Evolutionary conservation across 1,140 invertebrate genomes (phyloP), one percentile per base, ranked within the genome.

Genomic region (Macrotrachela quadricornifera): DNA sequence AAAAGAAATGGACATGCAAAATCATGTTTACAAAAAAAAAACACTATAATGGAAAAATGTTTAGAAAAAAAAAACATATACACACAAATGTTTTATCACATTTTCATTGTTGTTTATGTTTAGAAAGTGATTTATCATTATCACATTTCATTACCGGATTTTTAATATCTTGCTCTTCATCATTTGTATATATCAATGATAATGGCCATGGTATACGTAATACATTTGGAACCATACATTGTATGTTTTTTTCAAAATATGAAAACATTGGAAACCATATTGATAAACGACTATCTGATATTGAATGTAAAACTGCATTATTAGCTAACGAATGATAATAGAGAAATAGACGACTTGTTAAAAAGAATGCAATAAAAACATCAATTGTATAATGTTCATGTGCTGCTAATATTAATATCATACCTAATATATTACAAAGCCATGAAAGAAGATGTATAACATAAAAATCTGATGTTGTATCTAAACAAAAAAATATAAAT

Each of bases 381-480:
- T 97, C 92, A 58, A 99, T 97, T 45, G 87, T 94, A 70, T 99
- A 99, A 72, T 97, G 92, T 71, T 97, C 92, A 67, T 97, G 92
- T 17, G 87, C 92, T 16, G 92, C 88, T 50, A 99, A 73, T 59
- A 97, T 95, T 70, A 97, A 96, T 72, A 97, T 97, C 60, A 97
- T 86, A 49, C 90, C 92, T 73, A 99, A 97, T 78, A 95, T 84
- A 66, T 97, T 97, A 65, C 95, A 77, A 62, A 96, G 79, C 92
- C 92, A 96, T 15, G 85, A 84, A 57, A 88, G 76, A 17, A 87
- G 95, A 67, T 96, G 91, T 12, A 95, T 73, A 63, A 84, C 82
- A 69, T 95, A 91, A 52, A 91, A 71, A 59, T 80, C 79, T 50
- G 83, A 75, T 0, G 88, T 85, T 15, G 91, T 95, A 75, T 97